These are phyloP conservation scores for Oreochromis niloticus DNA, from an alignment of 2,113 vertebrate genomes.

Conservation along the genomic window DNA sequence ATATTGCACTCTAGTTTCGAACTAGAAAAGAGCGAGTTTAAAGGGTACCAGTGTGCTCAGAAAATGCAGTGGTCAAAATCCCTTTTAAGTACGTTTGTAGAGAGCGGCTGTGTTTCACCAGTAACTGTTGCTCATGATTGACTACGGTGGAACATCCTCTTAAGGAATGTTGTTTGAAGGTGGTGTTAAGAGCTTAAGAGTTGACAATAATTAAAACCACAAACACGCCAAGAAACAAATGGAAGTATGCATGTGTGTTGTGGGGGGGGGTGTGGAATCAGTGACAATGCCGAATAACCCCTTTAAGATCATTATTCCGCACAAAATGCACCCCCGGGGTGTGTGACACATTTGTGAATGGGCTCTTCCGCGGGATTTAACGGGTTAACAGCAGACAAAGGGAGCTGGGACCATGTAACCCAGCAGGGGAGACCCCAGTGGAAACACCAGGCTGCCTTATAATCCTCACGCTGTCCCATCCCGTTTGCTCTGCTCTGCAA, in stretches of 20 bases:
- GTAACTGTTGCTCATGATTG: neutral
- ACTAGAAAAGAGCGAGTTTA: neutral
- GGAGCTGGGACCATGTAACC: slow-evolving; percentile 62
- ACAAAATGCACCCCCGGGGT: slow-evolving; percentile 66
- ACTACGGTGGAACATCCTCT: neutral
- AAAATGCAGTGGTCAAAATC: neutral
- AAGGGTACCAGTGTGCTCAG: neutral
- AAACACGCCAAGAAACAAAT: slow-evolving; percentile 50
- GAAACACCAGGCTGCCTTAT: slow-evolving; percentile 59
- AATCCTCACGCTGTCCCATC: slow-evolving; percentile 53
- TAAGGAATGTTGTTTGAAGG: neutral
- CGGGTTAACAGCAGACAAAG: slow-evolving; percentile 71
- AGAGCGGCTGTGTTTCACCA: neutral
- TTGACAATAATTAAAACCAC: slow-evolving; percentile 28
- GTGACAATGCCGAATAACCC: slow-evolving; percentile 54
- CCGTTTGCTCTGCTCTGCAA: slow-evolving; percentile 27
- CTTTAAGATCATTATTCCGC: slow-evolving; percentile 67
- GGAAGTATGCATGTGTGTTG: neutral
- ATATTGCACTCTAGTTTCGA: neutral
- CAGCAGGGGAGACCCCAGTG: slow-evolving; percentile 62
- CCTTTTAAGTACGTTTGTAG: neutral
- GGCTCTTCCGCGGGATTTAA: slow-evolving; percentile 66
- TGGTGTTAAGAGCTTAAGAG: slow-evolving; percentile 3
- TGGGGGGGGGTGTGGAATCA: slow-evolving; percentile 18
- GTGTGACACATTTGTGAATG: slow-evolving; percentile 69